phyloP scores from a whole-genome alignment of 2,797 vertebrate species.

The Premnoplex brunnescens region DNA sequence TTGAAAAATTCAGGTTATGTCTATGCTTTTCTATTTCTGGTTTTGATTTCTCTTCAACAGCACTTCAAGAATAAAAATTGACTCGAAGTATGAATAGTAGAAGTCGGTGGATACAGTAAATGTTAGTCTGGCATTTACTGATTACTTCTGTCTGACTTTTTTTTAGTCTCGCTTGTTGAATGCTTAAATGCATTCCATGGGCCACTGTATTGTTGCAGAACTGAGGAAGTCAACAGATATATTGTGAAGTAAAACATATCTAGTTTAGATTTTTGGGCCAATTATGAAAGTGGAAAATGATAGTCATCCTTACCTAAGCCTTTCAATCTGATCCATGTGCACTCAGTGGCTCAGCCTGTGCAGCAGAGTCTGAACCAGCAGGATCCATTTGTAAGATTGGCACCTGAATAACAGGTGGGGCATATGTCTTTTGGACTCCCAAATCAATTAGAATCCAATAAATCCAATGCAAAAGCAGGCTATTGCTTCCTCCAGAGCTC shows the following conservation, averaged over 20 bases:
- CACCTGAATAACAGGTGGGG: neutral
- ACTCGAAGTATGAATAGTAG: slow-evolving; percentile 51
- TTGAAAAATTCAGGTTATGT: slow-evolving; percentile 67
- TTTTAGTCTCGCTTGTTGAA: neutral
- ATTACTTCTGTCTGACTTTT: slow-evolving; percentile 42
- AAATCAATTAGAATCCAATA: neutral
- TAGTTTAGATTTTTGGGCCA: neutral
- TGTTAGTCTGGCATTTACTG: slow-evolving; percentile 55
- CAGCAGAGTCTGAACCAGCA: neutral
- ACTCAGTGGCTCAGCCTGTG: neutral
- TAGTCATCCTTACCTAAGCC: neutral
- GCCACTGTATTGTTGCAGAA: neutral
- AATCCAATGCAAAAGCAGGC: neutral
- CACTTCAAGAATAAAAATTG: slow-evolving; percentile 60
- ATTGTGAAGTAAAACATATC: neutral
- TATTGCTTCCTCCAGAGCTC: slow-evolving; percentile 13
- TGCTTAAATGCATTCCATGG: neutral
- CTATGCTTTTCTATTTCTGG: slow-evolving; percentile 56
- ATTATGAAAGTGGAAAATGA: neutral
- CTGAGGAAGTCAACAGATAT: neutral
- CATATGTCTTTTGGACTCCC: neutral
- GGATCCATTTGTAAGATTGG: neutral
- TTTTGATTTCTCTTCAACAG: slow-evolving; percentile 64
- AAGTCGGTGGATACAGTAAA: slow-evolving; percentile 47
- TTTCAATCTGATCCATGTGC: accelerated